Percentiles rank a stretch among this genome's conserved stretches.
phyloP scores from a whole-genome alignment of 2,113 vertebrate species.

The Xyliphius kryptos region DNA sequence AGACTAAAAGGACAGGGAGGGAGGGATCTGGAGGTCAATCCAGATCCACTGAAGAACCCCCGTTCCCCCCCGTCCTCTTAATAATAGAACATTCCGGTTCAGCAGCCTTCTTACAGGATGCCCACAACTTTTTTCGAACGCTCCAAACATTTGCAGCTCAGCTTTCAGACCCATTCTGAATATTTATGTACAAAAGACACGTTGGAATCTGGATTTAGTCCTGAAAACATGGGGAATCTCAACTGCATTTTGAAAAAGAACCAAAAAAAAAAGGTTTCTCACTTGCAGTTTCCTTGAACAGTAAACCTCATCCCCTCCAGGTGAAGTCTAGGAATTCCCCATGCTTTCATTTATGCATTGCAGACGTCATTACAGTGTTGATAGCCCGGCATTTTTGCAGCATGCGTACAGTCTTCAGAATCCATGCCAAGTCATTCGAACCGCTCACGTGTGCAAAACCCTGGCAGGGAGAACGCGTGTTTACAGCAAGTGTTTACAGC shows the following conservation, averaged over 20 bases:
- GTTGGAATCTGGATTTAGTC: constrained; percentile 10
- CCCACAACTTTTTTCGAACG: too few relatives aligned
- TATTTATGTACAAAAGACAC: constrained; percentile 38
- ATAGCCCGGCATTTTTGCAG: constrained; percentile 32
- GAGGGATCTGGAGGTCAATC: too few relatives aligned
- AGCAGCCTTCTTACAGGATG: constrained; percentile 44
- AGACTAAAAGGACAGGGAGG: constrained; percentile 26
- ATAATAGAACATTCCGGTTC: too few relatives aligned
- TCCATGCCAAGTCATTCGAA: constrained; percentile 17
- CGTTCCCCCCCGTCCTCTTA: constrained; percentile 29
- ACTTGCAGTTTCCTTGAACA: neutral
- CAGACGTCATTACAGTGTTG: neutral
- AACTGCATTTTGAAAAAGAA: constrained; percentile 10
- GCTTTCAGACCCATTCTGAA: constrained; percentile 27
- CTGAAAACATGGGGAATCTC: neutral
- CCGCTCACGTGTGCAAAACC: constrained; percentile 20
- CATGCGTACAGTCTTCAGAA: constrained; percentile 44
- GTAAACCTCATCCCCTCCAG: neutral
- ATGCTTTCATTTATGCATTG: neutral
- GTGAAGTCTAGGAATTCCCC: neutral
- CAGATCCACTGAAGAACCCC: neutral
- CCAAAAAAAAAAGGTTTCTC: neutral
- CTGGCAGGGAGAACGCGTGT: too few relatives aligned
- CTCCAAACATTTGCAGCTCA: constrained; percentile 44
- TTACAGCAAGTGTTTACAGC: neutral